Evolutionary conservation across 2,888 invertebrate species (phyloP).

Genomic region (Caenorhabditis zanzibari): DNA sequence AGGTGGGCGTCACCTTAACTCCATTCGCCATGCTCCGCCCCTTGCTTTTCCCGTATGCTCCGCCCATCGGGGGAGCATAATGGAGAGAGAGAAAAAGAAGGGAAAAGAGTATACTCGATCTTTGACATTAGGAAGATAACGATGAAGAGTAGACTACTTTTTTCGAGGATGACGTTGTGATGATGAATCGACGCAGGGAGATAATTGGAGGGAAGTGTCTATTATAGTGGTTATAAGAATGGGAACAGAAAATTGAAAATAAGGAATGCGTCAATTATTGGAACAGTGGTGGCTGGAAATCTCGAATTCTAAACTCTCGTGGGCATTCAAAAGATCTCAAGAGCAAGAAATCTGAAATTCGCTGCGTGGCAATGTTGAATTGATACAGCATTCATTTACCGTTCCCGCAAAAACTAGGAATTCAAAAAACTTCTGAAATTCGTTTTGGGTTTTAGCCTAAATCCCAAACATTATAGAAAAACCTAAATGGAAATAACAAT

Average conservation of each 20-base stretch:
- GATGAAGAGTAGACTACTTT: slow-evolving; percentile 6
- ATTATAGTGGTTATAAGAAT: neutral
- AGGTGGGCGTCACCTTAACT: slow-evolving; percentile 41
- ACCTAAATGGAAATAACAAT: too few relatives aligned
- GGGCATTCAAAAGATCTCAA: too few relatives aligned
- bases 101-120: slow-evolving; percentile 35
- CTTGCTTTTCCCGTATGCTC: neutral
- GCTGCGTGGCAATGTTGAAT: too few relatives aligned
- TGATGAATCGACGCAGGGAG: neutral
- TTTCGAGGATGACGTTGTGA: neutral
- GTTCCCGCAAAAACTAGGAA: too few relatives aligned
- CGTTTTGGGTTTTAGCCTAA: too few relatives aligned
- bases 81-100: slow-evolving; percentile 1
- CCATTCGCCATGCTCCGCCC: slow-evolving; percentile 10
- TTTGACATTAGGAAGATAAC: slow-evolving; percentile 25
- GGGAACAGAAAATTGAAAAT: neutral
- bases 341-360: too few relatives aligned
- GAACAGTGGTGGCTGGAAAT: neutral
- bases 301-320: too few relatives aligned
- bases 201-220: slow-evolving; percentile 1
- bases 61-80: slow-evolving; percentile 22
- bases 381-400: too few relatives aligned
- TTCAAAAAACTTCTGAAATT: too few relatives aligned
- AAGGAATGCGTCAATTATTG: too few relatives aligned
- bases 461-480: too few relatives aligned